phyloP scores from a whole-genome alignment of 30 jellyfish, hydroid and myxozoan genomes.

The Clytia hemisphaerica region DNA sequence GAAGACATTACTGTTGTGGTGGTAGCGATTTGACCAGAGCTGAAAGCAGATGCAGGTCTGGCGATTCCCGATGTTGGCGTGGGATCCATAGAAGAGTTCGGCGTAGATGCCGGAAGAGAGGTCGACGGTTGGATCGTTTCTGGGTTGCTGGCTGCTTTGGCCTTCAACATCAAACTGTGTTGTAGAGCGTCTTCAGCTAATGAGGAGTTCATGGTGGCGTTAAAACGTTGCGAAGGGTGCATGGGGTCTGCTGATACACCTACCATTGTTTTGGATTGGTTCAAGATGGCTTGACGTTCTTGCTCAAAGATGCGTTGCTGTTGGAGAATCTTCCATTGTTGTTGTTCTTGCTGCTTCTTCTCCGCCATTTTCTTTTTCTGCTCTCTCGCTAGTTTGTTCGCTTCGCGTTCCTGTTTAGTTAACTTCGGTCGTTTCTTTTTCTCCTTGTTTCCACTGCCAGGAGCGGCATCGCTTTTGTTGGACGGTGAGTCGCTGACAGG shows the following conservation, averaged over 20 bases:
- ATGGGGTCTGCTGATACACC: slow-evolving; percentile 10
- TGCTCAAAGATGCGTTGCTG: slow-evolving; percentile 78
- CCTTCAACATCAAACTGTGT: background rate
- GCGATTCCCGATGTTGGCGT: slow-evolving; percentile 11
- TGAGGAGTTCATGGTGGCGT: slow-evolving; percentile 15
- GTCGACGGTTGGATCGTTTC: slow-evolving; percentile 5
- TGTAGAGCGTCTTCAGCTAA: slow-evolving; percentile 17
- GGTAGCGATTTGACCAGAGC: no score
- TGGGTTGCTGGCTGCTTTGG: slow-evolving; percentile 4
- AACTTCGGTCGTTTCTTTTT: slow-evolving; percentile 41
- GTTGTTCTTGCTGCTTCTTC: slow-evolving; percentile 56
- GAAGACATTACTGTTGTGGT: no score
- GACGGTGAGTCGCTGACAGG: slow-evolving; percentile 37
- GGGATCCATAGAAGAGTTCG: background rate
- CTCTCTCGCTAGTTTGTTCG: slow-evolving; percentile 42
- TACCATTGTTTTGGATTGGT: background rate
- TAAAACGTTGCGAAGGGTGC: slow-evolving; percentile 30
- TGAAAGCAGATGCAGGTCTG: no score
- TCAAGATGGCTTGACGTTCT: slow-evolving; percentile 42
- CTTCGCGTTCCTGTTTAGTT: slow-evolving; percentile 11
- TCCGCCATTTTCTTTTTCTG: slow-evolving; percentile 39
- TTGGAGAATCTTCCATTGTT: slow-evolving; percentile 63
- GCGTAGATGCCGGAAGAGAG: background rate
- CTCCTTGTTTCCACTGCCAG: slow-evolving; percentile 24
- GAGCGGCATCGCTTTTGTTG: background rate